Evolutionary conservation across 1,140 invertebrate species (phyloP).

Genomic region (Pseudomyrmex dendroicus): DNA sequence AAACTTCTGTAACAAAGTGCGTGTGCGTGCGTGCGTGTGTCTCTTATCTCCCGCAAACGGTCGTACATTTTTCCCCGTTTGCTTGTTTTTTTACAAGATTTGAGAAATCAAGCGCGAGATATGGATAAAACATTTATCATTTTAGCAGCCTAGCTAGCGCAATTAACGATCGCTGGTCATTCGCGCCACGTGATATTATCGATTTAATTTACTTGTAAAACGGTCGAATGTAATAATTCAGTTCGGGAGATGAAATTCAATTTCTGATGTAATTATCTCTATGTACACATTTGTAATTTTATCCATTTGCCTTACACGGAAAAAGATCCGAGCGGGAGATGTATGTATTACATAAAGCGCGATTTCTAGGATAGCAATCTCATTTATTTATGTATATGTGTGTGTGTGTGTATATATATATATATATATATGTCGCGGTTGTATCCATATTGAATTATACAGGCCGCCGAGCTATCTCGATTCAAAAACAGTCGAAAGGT

Average conservation of each 20-base stretch:
- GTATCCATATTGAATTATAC: constrained; percentile 51
- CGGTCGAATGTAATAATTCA: constrained; percentile 62
- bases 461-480: constrained; percentile 14
- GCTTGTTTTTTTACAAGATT: constrained; percentile 23
- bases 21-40: no score
- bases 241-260: constrained; percentile 57
- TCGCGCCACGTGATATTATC: not conserved
- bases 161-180: not conserved
- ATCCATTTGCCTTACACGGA: constrained; percentile 15
- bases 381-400: constrained; percentile 37
- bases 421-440: not conserved
- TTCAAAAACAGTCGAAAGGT: constrained; percentile 54
- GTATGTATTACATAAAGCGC: constrained; percentile 11
- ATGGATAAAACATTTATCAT: constrained; percentile 42
- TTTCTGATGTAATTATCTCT: constrained; percentile 64
- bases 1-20: no score
- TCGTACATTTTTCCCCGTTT: not conserved
- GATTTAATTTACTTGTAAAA: constrained; percentile 61
- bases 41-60: not conserved
- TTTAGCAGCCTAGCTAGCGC: not conserved
- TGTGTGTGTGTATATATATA: no score
- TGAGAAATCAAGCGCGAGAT: constrained; percentile 11
- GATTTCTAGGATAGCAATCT: constrained; percentile 67
- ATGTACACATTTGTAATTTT: constrained; percentile 49
- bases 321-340: not conserved